Conservation (phyloP, 2,888 invertebrate species). For the Clanis bilineata region DNA sequence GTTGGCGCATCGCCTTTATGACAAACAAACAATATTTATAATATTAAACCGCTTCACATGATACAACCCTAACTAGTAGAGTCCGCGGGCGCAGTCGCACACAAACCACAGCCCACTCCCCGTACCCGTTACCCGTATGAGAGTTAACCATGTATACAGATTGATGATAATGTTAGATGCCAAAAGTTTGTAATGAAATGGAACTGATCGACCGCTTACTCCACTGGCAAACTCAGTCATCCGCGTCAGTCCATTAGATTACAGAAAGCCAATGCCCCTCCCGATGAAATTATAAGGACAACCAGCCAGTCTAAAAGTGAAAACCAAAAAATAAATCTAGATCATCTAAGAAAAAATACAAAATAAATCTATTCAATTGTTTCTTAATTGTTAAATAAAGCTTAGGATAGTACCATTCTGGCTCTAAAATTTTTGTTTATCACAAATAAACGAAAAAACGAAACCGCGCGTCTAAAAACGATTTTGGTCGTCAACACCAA, state of each 20-base stretch:
- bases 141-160: conserved; percentile 17
- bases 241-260: conserved; percentile 49
- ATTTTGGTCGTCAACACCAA: conserved; percentile 81
- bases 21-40: conserved; percentile 62
- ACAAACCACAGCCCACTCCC: neutral
- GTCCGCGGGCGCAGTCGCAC: neutral
- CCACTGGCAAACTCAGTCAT: neutral
- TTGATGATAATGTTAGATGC: conserved; percentile 65
- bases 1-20: conserved; percentile 91
- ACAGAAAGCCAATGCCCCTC: conserved; percentile 42
- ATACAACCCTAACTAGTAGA: conserved; percentile 24
- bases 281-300: conserved; percentile 54
- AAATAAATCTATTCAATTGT: conserved; percentile 29
- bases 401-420: conserved; percentile 34
- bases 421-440: conserved; percentile 26
- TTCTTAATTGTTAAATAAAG: conserved; percentile 35
- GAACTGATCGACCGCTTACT: conserved; percentile 27
- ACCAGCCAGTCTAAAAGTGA: conserved; percentile 60
- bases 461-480: conserved; percentile 69
- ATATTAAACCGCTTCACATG: conserved; percentile 40
- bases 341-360: conserved; percentile 25
- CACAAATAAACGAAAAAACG: conserved; percentile 15
- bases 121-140: neutral
- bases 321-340: conserved; percentile 36
- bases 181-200: conserved; percentile 49